Base-by-base conservation (phyloP, 2,797 vertebrate species). In the Acrocephalus scirpaceus region DNA sequence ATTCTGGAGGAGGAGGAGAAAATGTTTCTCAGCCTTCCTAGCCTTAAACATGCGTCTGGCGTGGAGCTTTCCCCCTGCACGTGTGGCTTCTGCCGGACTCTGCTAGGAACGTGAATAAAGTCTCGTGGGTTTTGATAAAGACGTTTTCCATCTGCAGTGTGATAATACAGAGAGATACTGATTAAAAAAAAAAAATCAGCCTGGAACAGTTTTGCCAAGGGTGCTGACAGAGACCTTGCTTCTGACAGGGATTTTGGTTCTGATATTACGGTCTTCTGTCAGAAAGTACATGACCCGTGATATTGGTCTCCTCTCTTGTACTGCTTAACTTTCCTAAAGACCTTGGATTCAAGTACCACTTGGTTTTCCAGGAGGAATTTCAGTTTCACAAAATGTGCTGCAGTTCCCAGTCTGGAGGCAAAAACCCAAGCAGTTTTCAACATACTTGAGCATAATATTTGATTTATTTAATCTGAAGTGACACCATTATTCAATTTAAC, bases 401-500 rank as follows among this genome's bases (percentile, higher is more conserved):
- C 18, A 34, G 1, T 62, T 85, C 38, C 15, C 10, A 2, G 29
- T 78, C 20, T 71, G 57, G 40, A 74, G 45, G 3, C 65, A 77
- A 70, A 75, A 85, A 38, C 27, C 13, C 11, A 3, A 74, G 34
- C 22, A 29, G 19, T 50, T 72, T 58, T 47, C 62, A 45, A 7
- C 34, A 13, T 22, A 44, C 29, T 21, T 7, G 4, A 32, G 32
- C 4, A 0, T 9, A 44, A 23, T 5, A 1, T 26, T 45, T 21
- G 29, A 26, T 53, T 70, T 62, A 27, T 77, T 84, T 61, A 50
- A 44, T 36, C 18, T 40, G 30, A 53, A 73, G 30, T 53, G 36
- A 25, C 12, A 5, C 12, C 0, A 0, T 20, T 34, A 6, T 57
- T 57, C 53, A 22, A 5, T 3, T 2, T 40, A 21, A 40, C 11